Evolutionary conservation across 1,140 invertebrate genomes (phyloP), one percentile per base, ranked within the genome.

Genomic region (Heterodera carotae): DNA sequence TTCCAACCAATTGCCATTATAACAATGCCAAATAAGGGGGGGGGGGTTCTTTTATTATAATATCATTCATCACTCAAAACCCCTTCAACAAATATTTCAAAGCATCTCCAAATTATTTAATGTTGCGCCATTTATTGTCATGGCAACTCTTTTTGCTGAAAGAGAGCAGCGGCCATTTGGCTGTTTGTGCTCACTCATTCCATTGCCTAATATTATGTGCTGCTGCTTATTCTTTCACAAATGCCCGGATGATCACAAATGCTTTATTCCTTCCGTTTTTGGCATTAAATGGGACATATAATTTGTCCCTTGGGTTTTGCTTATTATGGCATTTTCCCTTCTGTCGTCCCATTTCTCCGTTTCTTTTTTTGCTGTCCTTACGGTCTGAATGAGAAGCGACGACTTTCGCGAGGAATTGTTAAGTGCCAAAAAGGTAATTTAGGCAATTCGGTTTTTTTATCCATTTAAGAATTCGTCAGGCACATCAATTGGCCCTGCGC

Each of bases 331-430:
- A 4, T 5, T 22, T 56, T 43, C 22, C 48, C 48, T 5, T 56
- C 48, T 18, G 48, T 22, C 15, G 5, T 48, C 6, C 2, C 73
- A 33, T 66, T 43, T 74, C 22, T 73, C 39, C 33, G 22, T 36
- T 33, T 34, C 8, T 62, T 76, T 22, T 22, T 56, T 5, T 56
- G 12, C 62, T 18, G 2, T 5, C 5, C 1, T 31, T 66, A 34
- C 22, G 2, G 33, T 36, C 64, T 31, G 4, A 74, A 74, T 74
- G 72, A 36, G 64, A 29, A 64, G 34, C 33, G 75, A 79, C 25
- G 78, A 79, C 39, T 29, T 79, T 36, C 62, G 78, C 12, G 78
- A 79, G 31, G 80, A 79, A 59, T 67, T 79, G 43, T 34, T 79
- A 25, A 31, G 48, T 27, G 69, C 76, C 64, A 79, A 79, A 53